A percentile compares a stretch with the other conserved stretches of the same genome.
Evolutionary conservation across 2,888 invertebrate species (phyloP).

Genomic region (Calliphora vomitoria): DNA sequence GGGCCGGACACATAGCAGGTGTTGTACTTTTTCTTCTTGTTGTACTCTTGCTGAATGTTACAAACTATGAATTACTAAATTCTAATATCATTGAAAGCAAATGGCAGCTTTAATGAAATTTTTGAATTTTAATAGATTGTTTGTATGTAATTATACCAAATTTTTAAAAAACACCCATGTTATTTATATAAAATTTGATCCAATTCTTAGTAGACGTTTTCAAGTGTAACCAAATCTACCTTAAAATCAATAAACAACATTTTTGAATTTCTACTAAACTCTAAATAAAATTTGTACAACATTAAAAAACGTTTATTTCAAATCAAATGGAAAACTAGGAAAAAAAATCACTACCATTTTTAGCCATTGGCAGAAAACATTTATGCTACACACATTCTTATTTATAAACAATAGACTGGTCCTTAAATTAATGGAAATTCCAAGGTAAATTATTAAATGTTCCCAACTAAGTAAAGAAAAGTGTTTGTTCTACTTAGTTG

Average conservation of each 20-base stretch:
- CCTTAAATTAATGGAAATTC: too few species aligned
- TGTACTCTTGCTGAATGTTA: too few species aligned
- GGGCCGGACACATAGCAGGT: too few species aligned
- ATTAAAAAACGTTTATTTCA: slow-evolving; percentile 66
- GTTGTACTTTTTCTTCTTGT: too few species aligned
- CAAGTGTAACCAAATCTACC: not conserved
- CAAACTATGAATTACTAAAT: too few species aligned
- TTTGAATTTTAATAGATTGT: too few species aligned
- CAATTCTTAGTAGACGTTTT: slow-evolving; percentile 14
- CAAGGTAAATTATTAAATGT: too few species aligned
- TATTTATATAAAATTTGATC: not conserved
- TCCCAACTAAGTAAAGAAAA: too few species aligned
- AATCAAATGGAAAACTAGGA: slow-evolving; percentile 59
- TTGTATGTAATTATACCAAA: not conserved
- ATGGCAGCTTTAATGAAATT: too few species aligned
- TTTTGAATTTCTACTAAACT: not conserved
- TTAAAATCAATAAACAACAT: slow-evolving; percentile 22
- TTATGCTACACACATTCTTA: slow-evolving; percentile 2
- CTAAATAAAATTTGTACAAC: slow-evolving; percentile 31
- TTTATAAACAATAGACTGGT: not conserved
- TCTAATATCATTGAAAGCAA: too few species aligned
- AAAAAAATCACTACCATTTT: slow-evolving; percentile 51
- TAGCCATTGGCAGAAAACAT: slow-evolving; percentile 56
- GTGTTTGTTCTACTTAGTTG: too few species aligned
- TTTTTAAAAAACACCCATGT: too few species aligned